A percentile compares a stretch with the other conserved stretches of the same genome.
phyloP scores from a whole-genome alignment of 2,888 invertebrate species.

The Sylvicola fuscatus region DNA sequence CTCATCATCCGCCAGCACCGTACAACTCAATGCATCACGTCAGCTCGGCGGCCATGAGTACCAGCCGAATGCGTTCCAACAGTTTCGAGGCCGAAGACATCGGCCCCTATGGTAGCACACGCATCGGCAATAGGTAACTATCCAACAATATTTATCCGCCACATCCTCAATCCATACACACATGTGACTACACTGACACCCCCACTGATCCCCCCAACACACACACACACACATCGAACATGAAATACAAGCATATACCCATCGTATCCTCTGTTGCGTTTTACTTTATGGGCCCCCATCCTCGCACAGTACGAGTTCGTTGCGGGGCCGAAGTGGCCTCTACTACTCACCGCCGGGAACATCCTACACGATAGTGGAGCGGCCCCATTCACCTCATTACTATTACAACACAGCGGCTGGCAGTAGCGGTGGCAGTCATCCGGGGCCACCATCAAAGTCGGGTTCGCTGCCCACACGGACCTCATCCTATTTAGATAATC shows the following conservation, averaged over 20 bases:
- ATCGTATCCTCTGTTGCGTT: too few relatives aligned
- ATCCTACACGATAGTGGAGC: slow-evolving; percentile 72
- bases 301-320: slow-evolving; percentile 20
- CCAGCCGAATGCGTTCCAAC: slow-evolving; percentile 15
- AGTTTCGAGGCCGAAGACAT: slow-evolving; percentile 27
- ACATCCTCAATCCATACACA: too few relatives aligned
- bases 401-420: slow-evolving; percentile 25
- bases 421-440: slow-evolving; percentile 4
- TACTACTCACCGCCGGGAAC: slow-evolving; percentile 81
- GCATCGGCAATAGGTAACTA: slow-evolving; percentile 17
- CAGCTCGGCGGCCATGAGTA: slow-evolving; percentile 13
- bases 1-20: slow-evolving; percentile 20
- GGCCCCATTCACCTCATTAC: slow-evolving; percentile 46
- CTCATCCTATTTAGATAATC: slow-evolving; percentile 6
- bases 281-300: slow-evolving; percentile 9
- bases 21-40: slow-evolving; percentile 16
- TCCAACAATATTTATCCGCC: background rate
- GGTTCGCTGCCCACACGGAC: slow-evolving; percentile 4
- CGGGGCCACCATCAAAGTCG: background rate
- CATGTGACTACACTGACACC: too few relatives aligned
- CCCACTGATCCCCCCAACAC: background rate
- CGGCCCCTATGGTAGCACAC: slow-evolving; percentile 16
- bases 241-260: too few relatives aligned
- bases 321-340: slow-evolving; percentile 41
- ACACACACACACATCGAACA: background rate